Conservation (phyloP, 2,113 vertebrate species). For the Gambusia affinis region DNA sequence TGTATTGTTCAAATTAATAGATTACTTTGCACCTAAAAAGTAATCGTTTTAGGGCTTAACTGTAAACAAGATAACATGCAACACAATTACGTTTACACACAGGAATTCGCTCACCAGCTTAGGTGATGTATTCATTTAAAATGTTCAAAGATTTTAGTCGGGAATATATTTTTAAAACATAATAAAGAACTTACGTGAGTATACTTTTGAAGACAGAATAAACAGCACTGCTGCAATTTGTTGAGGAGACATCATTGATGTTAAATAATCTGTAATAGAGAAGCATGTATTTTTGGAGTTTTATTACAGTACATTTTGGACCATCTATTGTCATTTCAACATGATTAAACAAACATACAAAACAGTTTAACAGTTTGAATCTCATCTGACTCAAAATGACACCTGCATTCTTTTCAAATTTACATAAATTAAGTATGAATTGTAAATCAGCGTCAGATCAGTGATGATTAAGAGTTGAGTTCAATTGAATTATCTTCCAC, state of each 20-base stretch:
- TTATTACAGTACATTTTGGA: background rate
- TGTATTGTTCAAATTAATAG: background rate
- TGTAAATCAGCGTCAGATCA: background rate
- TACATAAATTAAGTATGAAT: too few relatives aligned
- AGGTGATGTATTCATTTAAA: background rate
- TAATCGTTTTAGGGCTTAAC: too few relatives aligned
- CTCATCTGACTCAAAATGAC: background rate
- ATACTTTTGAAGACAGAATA: conserved; percentile 38
- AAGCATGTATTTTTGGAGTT: conserved; percentile 9
- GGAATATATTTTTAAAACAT: conserved; percentile 1
- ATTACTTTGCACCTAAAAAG: background rate
- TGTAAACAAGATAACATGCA: too few relatives aligned
- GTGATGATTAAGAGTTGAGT: background rate
- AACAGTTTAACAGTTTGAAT: background rate
- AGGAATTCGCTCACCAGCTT: too few relatives aligned
- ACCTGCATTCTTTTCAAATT: background rate
- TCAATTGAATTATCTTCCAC: conserved; percentile 11
- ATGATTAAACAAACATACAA: background rate
- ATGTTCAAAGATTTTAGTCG: background rate
- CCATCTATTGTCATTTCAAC: background rate
- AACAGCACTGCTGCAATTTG: conserved; percentile 41
- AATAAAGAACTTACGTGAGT: conserved; percentile 67
- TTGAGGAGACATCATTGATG: conserved; percentile 48
- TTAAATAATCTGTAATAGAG: conserved; percentile 38
- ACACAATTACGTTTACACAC: too few relatives aligned